These are phyloP conservation scores for Hypomesus transpacificus DNA, from an alignment of 2,113 vertebrate species.

Conservation along the genomic window DNA sequence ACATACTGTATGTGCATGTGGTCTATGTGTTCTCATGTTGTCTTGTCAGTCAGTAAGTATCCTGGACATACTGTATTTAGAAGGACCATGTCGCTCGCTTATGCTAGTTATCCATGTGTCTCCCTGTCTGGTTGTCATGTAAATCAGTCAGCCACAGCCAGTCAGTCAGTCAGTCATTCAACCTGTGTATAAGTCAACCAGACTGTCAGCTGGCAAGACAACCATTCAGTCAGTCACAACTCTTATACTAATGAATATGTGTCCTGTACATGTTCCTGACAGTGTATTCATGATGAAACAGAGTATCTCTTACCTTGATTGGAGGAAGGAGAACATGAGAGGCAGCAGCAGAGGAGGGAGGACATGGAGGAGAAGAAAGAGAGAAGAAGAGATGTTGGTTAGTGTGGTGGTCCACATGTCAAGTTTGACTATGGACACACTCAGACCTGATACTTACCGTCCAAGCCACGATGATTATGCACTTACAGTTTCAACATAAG, in stretches of 20 bases:
- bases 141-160: background rate
- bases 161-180: no score
- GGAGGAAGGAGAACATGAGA: constrained; percentile 32
- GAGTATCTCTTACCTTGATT: constrained; percentile 69
- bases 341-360: constrained; percentile 25
- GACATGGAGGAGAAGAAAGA: constrained; percentile 59
- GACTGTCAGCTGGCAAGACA: no score
- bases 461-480: constrained; percentile 1
- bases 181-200: no score
- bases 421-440: constrained; percentile 24
- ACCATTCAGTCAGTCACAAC: background rate
- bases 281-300: background rate
- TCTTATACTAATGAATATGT: background rate
- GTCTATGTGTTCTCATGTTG: no score
- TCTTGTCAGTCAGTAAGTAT: no score
- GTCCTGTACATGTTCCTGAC: background rate
- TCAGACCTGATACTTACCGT: constrained; percentile 58
- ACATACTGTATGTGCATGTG: no score
- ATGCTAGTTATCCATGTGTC: no score
- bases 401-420: constrained; percentile 41
- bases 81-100: no score
- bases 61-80: no score
- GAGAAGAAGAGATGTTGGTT: constrained; percentile 43
- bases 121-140: no score
- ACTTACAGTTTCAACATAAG: background rate